Evolutionary conservation across 2,113 vertebrate species (phyloP), one percentile per base, ranked within the genome.

Genomic region (Triplophysa dalaica): DNA sequence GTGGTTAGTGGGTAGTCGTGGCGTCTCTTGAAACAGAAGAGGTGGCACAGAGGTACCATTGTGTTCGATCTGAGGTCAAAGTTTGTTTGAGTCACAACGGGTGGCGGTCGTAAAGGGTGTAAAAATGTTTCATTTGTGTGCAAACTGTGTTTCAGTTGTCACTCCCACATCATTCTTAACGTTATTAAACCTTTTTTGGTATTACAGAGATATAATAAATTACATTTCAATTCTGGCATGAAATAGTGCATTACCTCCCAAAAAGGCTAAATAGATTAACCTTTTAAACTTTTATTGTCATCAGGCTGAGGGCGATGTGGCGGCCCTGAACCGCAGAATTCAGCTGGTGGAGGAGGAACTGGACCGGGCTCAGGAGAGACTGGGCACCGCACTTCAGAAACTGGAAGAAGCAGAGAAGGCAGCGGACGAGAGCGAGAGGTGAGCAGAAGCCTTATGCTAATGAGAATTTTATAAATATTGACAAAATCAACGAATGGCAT

Each of bases 401-500:
- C 94, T 99, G 87, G 98, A 99, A 85, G 98, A 99, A 91, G 98
- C 98, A 0, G 98, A 99, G 87, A 99, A 99, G 84, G 96, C 98
- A 2, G 98, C 98, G 0, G 98, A 99, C 41, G 98, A 99, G 90
- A 99, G 98, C 0, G 97, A 99, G 92, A 97, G 98, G 98, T 98
- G 43, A 12, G 86, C n/a, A 22, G 56, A 77, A 62, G 52, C 5
- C 29, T 38, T 29, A 16, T 58, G 19, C n/a, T 56, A 19, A n/a
- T 58, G n/a, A 10, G 19, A 8, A 58, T 58, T 21, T 75, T 75
- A 22, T 43, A 45, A 48, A 62, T 48, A 75, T 62, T 29, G 22
- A 12, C 0, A 14, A 33, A 61, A 45, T 56, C 56, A 62, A 48
- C 19, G 0, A 62, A 26, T 26, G 24, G 14, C 56, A 54, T 10